These are phyloP conservation scores for Anthophora plumipes DNA, from an alignment of 2,888 invertebrate genomes.

Conservation along the genomic window DNA sequence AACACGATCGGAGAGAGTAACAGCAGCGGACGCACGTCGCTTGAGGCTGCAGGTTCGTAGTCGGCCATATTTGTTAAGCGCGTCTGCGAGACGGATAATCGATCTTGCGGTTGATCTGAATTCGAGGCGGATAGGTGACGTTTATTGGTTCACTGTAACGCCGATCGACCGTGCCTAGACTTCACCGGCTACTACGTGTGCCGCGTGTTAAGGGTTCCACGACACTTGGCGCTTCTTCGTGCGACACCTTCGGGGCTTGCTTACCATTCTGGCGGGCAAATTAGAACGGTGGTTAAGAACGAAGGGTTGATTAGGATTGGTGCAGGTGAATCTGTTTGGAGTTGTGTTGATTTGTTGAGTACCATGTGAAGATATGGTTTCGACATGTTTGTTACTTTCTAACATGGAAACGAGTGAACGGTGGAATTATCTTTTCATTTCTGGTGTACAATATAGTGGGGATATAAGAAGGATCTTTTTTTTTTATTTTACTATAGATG, in stretches of 20 bases:
- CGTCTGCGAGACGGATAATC: conserved; percentile 61
- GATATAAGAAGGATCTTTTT: no score
- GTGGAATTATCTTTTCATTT: no score
- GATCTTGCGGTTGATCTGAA: conserved; percentile 64
- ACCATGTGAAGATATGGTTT: no score
- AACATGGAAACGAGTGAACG: no score
- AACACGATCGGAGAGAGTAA: conserved; percentile 5
- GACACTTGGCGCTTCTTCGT: not conserved
- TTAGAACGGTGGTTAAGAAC: no score
- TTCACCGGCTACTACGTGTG: conserved; percentile 3
- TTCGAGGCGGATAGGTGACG: conserved; percentile 52
- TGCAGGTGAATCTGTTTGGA: not conserved
- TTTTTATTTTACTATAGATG: no score
- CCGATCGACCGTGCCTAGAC: conserved; percentile 39
- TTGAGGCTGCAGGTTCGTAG: conserved; percentile 60
- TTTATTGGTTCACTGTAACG: conserved; percentile 60
- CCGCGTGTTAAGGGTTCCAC: conserved; percentile 1
- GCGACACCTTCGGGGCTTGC: not conserved
- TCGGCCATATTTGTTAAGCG: conserved; percentile 70
- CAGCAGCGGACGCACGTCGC: conserved; percentile 28
- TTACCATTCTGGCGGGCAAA: not conserved
- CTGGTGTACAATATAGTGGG: no score
- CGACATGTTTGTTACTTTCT: no score
- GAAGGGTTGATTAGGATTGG: not conserved
- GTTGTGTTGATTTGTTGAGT: no score